Conservation (phyloP, 2,113 vertebrate species). For the Entelurus aequoreus region DNA sequence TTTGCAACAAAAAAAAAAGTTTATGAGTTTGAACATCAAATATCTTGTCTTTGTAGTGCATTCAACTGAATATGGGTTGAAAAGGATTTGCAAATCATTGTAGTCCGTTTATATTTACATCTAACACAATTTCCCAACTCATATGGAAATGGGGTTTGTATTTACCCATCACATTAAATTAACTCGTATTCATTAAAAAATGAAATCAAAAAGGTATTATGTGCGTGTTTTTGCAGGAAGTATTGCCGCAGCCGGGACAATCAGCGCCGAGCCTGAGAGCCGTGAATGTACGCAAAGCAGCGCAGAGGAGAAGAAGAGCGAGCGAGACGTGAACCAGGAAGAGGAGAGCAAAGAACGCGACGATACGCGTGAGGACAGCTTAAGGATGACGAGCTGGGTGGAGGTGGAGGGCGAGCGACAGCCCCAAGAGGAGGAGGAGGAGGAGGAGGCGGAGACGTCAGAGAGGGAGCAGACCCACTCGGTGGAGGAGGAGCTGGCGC, state of each 20-base stretch:
- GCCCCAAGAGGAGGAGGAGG: slow-evolving; percentile 4
- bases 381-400: slow-evolving; percentile 63
- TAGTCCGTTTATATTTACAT: no score
- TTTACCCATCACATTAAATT: no score
- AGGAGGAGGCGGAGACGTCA: slow-evolving; percentile 21
- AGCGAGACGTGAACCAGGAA: slow-evolving; percentile 4
- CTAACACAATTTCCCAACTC: no score
- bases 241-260: slow-evolving; percentile 40
- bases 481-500: slow-evolving; percentile 87
- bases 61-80: no score
- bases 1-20: no score
- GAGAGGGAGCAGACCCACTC: slow-evolving; percentile 68
- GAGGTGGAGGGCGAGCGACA: slow-evolving; percentile 45
- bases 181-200: no score
- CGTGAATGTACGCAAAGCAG: slow-evolving; percentile 4
- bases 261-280: slow-evolving; percentile 17
- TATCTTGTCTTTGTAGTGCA: no score
- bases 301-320: slow-evolving; percentile 25
- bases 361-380: slow-evolving; percentile 48
- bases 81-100: no score
- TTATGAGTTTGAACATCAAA: no score
- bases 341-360: slow-evolving; percentile 18
- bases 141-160: no score
- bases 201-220: background rate
- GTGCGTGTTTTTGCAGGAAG: slow-evolving; percentile 36